Evolutionary conservation across 1,140 invertebrate species (phyloP).

Genomic region (Euglossa dilemma): DNA sequence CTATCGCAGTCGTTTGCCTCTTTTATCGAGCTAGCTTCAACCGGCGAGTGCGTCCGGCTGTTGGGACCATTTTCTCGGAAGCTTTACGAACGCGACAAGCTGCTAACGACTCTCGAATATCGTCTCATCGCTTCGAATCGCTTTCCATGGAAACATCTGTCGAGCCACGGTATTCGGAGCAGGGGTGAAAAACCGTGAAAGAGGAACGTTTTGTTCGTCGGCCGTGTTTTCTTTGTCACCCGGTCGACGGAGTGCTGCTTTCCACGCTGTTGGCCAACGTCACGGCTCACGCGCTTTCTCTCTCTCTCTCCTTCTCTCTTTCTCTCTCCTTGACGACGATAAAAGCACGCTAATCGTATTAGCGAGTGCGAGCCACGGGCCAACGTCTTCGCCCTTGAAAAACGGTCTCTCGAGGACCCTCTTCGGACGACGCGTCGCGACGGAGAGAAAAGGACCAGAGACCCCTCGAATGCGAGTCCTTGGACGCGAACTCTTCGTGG

Average conservation of each 20-base stretch:
- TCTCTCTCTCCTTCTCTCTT: too few species aligned
- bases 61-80: background rate
- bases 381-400: constrained; percentile 38
- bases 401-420: constrained; percentile 17
- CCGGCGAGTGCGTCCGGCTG: background rate
- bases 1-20: background rate
- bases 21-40: background rate
- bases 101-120: constrained; percentile 24
- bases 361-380: constrained; percentile 61
- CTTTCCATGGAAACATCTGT: constrained; percentile 28
- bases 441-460: constrained; percentile 25
- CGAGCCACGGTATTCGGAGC: background rate
- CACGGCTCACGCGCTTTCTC: too few species aligned
- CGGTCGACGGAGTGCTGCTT: background rate
- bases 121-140: background rate
- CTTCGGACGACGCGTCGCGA: too few species aligned
- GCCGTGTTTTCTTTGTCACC: constrained; percentile 40
- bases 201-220: background rate
- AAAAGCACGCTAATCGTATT: constrained; percentile 74
- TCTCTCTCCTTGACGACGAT: constrained; percentile 45
- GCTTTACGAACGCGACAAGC: constrained; percentile 26
- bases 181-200: background rate
- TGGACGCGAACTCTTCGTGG: background rate
- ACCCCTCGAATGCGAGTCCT: constrained; percentile 2
- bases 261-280: background rate